Conservation (phyloP, 2,888 invertebrate species). For the Lutraria lutraria region DNA sequence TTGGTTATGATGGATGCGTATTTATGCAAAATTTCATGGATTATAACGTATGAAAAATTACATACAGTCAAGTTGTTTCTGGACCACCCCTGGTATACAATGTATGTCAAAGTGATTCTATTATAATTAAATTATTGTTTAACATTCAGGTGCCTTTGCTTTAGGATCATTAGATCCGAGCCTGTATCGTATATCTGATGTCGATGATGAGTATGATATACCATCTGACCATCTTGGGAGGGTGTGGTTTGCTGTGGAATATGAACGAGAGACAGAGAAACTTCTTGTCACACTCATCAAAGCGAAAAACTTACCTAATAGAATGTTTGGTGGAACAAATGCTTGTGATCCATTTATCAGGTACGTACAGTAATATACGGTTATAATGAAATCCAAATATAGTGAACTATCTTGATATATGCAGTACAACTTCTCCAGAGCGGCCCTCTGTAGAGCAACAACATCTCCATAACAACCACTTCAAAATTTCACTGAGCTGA, state of each 20-base stretch:
- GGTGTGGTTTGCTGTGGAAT: conserved; percentile 93
- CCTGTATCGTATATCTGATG: conserved; percentile 85
- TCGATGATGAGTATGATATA: conserved; percentile 90
- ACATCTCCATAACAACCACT: too few species aligned
- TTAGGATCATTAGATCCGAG: conserved; percentile 86
- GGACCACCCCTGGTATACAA: too few species aligned
- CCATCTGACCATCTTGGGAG: conserved; percentile 93
- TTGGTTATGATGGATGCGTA: too few species aligned
- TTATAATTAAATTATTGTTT: not conserved
- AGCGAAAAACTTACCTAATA: conserved; percentile 92
- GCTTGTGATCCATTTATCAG: conserved; percentile 93
- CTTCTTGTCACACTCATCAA: conserved; percentile 91
- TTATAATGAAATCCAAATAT: too few species aligned
- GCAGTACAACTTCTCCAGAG: too few species aligned
- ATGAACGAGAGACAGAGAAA: conserved; percentile 92
- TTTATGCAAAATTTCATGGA: too few species aligned
- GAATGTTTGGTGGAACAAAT: conserved; percentile 90
- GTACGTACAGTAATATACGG: conserved; percentile 85
- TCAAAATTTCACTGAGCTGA: too few species aligned
- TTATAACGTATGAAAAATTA: too few species aligned
- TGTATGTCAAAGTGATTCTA: too few species aligned
- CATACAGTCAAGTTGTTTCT: too few species aligned
- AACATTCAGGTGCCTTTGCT: conserved; percentile 79
- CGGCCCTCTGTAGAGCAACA: too few species aligned
- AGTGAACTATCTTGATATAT: too few species aligned